These are phyloP conservation scores for Parazoanthus atlanticus DNA, from an alignment of 92 coral and sea anemone genomes.

Conservation along the genomic window DNA sequence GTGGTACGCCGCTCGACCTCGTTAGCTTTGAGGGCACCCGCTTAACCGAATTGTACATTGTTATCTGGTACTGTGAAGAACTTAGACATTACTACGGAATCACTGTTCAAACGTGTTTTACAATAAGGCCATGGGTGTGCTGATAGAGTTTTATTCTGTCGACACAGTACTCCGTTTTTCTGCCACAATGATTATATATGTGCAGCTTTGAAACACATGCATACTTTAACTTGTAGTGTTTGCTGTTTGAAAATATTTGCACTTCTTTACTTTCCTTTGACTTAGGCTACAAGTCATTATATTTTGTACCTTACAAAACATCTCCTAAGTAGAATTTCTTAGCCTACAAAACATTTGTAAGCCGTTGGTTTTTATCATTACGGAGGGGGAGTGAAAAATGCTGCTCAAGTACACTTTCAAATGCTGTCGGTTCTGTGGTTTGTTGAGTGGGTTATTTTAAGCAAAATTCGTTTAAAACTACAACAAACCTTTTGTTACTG, in stretches of 20 bases:
- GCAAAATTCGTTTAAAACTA: neutral
- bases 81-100: constrained; percentile 13
- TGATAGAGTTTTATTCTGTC: neutral
- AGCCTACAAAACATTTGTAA: neutral
- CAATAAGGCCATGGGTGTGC: constrained; percentile 24
- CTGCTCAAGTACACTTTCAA: neutral
- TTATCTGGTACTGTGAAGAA: constrained; percentile 15
- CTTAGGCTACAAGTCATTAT: neutral
- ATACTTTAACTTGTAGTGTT: neutral
- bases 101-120: constrained; percentile 27
- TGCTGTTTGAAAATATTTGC: constrained; percentile 1
- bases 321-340: neutral
- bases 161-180: neutral
- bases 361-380: neutral
- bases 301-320: neutral
- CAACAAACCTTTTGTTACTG: neutral
- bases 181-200: neutral
- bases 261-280: neutral
- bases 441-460: neutral
- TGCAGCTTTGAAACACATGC: neutral
- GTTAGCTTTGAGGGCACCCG: constrained; percentile 2
- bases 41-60: neutral
- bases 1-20: constrained; percentile 9
- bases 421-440: neutral
- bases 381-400: neutral